Conservation (phyloP, 2,797 vertebrate species). For the Poecilia wingei region DNA sequence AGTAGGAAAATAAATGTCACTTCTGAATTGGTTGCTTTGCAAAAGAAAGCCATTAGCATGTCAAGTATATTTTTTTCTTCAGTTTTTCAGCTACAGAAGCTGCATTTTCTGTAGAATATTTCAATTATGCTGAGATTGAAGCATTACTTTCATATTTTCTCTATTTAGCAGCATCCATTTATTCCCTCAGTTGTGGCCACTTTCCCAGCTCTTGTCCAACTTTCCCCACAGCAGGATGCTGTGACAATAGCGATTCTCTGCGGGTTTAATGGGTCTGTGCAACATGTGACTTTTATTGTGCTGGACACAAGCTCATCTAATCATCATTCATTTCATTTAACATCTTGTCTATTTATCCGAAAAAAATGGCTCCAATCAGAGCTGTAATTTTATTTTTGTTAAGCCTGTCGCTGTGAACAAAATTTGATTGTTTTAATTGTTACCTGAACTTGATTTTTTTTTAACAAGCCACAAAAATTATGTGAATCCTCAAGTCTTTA, state of each 20-base stretch:
- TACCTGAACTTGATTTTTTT: not conserved
- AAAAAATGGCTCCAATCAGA: not conserved
- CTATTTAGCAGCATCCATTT: constrained; percentile 3
- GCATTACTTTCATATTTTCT: not conserved
- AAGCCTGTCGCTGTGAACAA: not conserved
- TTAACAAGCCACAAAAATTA: not conserved
- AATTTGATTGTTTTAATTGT: not conserved
- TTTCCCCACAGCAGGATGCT: not conserved
- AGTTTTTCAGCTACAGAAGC: too few species aligned
- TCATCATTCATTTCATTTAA: not conserved
- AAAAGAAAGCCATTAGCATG: too few species aligned
- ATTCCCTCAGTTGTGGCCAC: constrained; percentile 3
- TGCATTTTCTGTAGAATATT: too few species aligned
- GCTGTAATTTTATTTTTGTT: not conserved
- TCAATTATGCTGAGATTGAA: not conserved
- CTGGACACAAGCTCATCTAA: not conserved
- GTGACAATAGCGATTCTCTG: not conserved
- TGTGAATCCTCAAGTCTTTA: not conserved
- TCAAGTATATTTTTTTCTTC: too few species aligned
- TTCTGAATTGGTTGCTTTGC: not conserved
- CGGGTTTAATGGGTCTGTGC: not conserved
- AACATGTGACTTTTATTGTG: not conserved
- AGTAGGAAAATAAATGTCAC: not conserved
- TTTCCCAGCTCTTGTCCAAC: not conserved
- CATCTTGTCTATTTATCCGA: not conserved